Evolutionary conservation across 2,888 invertebrate species (phyloP).

Genomic region (Physocephala rufipes): DNA sequence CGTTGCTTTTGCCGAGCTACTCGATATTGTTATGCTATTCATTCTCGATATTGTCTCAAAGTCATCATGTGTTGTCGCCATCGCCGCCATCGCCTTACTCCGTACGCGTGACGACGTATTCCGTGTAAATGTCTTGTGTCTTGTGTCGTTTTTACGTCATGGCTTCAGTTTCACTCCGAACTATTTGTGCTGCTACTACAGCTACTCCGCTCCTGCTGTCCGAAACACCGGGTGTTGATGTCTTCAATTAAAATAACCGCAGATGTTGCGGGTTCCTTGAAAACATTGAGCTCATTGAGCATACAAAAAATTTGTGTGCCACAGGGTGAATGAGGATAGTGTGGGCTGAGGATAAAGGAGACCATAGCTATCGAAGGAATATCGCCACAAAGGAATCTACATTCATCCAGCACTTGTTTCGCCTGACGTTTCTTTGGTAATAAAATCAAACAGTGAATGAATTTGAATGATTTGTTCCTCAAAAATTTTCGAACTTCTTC

Average conservation of each 20-base stretch:
- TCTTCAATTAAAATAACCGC: slow-evolving; percentile 62
- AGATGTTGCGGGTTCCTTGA: slow-evolving; percentile 45
- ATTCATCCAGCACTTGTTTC: no score
- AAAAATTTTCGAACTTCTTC: no score
- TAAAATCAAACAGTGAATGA: no score
- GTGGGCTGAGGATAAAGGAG: not conserved
- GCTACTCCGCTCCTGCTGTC: not conserved
- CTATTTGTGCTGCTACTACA: slow-evolving; percentile 4
- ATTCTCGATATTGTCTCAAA: not conserved
- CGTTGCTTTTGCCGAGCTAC: not conserved
- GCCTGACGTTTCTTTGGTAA: no score
- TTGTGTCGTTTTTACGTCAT: not conserved
- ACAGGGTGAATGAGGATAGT: not conserved
- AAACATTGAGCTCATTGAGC: not conserved
- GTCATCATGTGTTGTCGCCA: no score
- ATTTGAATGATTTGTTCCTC: no score
- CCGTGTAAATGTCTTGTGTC: not conserved
- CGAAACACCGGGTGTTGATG: slow-evolving; percentile 55
- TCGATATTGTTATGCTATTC: no score
- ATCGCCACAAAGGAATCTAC: not conserved
- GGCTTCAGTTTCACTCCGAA: not conserved
- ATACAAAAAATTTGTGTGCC: not conserved
- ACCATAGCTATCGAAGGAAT: not conserved
- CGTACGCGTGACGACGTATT: not conserved
- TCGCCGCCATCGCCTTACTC: not conserved